phyloP scores from a whole-genome alignment of 2,888 invertebrate genomes.

The Latheticus oryzae region DNA sequence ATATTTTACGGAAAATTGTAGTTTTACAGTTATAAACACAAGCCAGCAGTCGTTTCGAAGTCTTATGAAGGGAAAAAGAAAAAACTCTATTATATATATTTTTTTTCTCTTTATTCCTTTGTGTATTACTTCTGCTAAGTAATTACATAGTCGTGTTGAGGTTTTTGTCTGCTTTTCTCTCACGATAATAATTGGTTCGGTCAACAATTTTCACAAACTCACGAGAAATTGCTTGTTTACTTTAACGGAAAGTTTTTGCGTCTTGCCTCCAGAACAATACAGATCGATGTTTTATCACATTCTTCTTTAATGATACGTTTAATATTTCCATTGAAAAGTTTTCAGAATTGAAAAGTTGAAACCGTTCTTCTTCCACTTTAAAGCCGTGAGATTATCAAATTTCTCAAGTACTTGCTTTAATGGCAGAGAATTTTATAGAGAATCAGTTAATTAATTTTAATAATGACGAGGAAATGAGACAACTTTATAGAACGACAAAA shows the following conservation, averaged over 20 bases:
- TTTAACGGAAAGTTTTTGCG: neutral
- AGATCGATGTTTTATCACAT: too few relatives aligned
- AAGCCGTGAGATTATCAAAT: too few relatives aligned
- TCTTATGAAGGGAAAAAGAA: slow-evolving; percentile 5
- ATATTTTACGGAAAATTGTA: slow-evolving; percentile 44
- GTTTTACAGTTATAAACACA: slow-evolving; percentile 41
- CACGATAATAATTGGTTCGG: slow-evolving; percentile 21
- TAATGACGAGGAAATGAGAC: slow-evolving; percentile 5
- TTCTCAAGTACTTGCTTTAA: neutral
- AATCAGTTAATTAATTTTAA: slow-evolving; percentile 13
- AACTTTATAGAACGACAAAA: neutral
- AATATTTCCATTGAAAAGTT: too few relatives aligned
- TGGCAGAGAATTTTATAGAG: too few relatives aligned
- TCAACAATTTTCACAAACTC: slow-evolving; percentile 18
- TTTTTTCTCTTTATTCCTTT: slow-evolving; percentile 32
- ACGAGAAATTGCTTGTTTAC: slow-evolving; percentile 2
- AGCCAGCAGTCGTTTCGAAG: slow-evolving; percentile 13
- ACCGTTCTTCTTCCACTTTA: too few relatives aligned
- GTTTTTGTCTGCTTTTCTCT: slow-evolving; percentile 7
- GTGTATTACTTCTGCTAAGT: slow-evolving; percentile 34
- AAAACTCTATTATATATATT: slow-evolving; percentile 25
- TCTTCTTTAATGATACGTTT: too few relatives aligned
- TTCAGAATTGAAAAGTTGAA: neutral
- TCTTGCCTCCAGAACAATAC: slow-evolving; percentile 6
- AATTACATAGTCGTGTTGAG: slow-evolving; percentile 30